Percentiles rank a stretch among this genome's conserved stretches.
phyloP scores from a whole-genome alignment of 1,140 invertebrate species.

The Drosophila kurseongensis region DNA sequence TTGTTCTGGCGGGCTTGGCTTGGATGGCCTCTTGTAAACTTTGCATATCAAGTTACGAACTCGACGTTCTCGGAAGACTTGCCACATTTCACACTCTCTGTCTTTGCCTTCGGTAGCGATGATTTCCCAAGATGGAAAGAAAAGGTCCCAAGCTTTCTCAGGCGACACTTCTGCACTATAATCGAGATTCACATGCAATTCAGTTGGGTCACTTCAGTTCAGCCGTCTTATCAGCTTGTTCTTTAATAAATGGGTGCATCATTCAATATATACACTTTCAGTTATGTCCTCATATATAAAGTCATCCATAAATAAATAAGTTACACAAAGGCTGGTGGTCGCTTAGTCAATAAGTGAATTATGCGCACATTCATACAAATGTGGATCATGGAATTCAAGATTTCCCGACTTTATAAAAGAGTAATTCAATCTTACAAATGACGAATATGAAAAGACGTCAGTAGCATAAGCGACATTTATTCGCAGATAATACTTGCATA shows the following conservation, averaged over 20 bases:
- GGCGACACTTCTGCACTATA: slow-evolving; percentile 32
- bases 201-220: slow-evolving; percentile 35
- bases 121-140: slow-evolving; percentile 56
- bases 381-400: neutral
- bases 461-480: neutral
- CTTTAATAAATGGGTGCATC: slow-evolving; percentile 14
- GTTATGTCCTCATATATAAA: neutral
- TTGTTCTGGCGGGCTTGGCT: slow-evolving; percentile 28
- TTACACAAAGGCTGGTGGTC: slow-evolving; percentile 4
- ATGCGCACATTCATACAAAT: slow-evolving; percentile 6
- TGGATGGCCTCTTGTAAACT: slow-evolving; percentile 71
- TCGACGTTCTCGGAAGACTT: slow-evolving; percentile 65
- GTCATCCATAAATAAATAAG: slow-evolving; percentile 21
- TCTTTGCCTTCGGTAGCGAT: slow-evolving; percentile 10
- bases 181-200: slow-evolving; percentile 33
- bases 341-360: slow-evolving; percentile 24
- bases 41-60: slow-evolving; percentile 74
- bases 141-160: slow-evolving; percentile 48
- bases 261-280: neutral
- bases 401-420: neutral
- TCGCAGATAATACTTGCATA: neutral
- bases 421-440: neutral
- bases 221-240: slow-evolving; percentile 30
- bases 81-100: slow-evolving; percentile 58
- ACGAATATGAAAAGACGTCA: neutral